Evolutionary conservation across 2,888 invertebrate species (phyloP).

Genomic region (Asteroscopus sphinx): DNA sequence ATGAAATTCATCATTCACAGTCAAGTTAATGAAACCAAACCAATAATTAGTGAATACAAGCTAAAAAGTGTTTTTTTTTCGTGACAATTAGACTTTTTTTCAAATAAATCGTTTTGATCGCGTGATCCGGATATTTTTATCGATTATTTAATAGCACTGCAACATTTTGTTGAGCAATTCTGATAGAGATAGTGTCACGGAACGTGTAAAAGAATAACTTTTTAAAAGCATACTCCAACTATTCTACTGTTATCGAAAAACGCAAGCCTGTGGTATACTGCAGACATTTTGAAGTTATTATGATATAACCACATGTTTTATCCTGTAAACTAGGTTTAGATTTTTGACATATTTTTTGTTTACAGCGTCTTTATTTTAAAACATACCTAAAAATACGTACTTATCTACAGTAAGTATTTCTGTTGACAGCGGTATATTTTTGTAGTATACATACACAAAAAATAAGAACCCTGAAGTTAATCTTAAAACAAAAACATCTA

Average conservation of each 20-base stretch:
- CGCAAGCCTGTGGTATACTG: background rate
- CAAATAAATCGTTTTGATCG: constrained; percentile 25
- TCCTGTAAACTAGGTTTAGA: no score
- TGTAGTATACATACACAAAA: background rate
- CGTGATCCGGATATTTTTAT: constrained; percentile 46
- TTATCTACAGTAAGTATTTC: background rate
- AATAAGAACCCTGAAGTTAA: background rate
- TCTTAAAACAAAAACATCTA: constrained; percentile 5
- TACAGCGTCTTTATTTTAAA: constrained; percentile 38
- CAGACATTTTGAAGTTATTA: constrained; percentile 1
- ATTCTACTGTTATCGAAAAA: background rate
- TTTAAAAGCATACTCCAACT: constrained; percentile 30
- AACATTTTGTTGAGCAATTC: constrained; percentile 54
- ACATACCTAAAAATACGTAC: background rate
- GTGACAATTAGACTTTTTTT: constrained; percentile 20
- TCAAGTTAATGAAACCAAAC: background rate
- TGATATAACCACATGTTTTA: no score
- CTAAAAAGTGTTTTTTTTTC: background rate
- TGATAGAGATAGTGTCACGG: constrained; percentile 45
- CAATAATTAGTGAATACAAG: constrained; percentile 6
- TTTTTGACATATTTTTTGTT: constrained; percentile 19
- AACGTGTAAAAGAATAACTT: constrained; percentile 26
- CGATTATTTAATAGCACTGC: constrained; percentile 55
- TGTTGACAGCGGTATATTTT: constrained; percentile 11
- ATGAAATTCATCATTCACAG: constrained; percentile 3